Base-by-base conservation (phyloP, 2,113 vertebrate genomes). In the Tragulus kanchil region DNA sequence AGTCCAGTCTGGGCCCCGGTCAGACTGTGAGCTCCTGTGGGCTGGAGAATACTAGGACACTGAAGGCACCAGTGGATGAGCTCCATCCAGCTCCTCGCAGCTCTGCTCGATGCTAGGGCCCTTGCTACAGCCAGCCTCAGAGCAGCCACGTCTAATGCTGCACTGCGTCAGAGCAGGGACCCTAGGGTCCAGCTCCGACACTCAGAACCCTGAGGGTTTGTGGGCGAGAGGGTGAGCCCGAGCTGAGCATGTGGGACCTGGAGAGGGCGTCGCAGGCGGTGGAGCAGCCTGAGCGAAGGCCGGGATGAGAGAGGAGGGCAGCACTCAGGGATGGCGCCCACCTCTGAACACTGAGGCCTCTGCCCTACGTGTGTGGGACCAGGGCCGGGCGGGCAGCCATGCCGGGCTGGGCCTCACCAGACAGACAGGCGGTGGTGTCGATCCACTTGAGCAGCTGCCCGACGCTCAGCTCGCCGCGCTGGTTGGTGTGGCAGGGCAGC, bases 371-470 rank as follows among this genome's bases (percentile, higher is more conserved):
- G 9, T 8, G n/a, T 0, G 13, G 42, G 42, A 42, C 50, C 19
- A 1, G 3, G 5, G 0, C 31, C 1, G 17, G 14, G 54, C 15
- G 31, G 23, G 31, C 0, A 0, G 28, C n/a, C 0, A 1, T 7
- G 62, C 6, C 1, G 1, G 4, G 6, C 3, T 0, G 36, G 2
- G 59, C 54, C 98, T 98, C 73, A 99, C 99, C 99, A 0, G 99
- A 99, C 45, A 99, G 99, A 96, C 99, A 99, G 97, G 99, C 99
- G 0, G 99, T 99, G 26, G 99, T 99, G 98, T 99, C 99, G 77
- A 99, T 99, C 99, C 99, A 99, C 89, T 99, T 99, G 83, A 99
- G 99, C 98, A 99, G 99, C 98, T 99, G 99, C 5, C 99, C 99
- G 0, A 98, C 96, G 56, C 99, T 99, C 98, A 99, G 99, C 97